phyloP scores from a whole-genome alignment of 2,888 invertebrate genomes.

The Eumerus sabulonum region DNA sequence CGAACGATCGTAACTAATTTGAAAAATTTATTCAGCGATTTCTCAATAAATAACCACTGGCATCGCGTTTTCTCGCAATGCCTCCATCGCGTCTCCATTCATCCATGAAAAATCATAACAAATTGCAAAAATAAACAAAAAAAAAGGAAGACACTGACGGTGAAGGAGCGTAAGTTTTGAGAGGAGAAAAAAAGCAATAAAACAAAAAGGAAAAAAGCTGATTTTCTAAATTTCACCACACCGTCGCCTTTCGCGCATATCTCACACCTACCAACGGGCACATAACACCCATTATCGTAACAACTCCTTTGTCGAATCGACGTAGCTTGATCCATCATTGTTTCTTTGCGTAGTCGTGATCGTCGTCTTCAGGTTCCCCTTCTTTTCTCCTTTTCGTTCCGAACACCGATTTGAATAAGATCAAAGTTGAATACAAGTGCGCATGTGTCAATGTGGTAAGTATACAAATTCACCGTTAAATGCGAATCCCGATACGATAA shows the following conservation, averaged over 20 bases:
- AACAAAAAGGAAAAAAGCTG: slow-evolving; percentile 15
- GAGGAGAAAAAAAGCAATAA: not conserved
- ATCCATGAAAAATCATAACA: not conserved
- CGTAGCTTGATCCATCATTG: slow-evolving; percentile 45
- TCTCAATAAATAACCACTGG: not conserved
- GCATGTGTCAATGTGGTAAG: slow-evolving; percentile 35
- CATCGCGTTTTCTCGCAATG: not conserved
- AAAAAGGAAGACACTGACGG: not conserved
- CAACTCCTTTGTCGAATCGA: slow-evolving; percentile 50
- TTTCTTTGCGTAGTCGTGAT: too few relatives aligned
- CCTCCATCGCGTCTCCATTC: too few relatives aligned
- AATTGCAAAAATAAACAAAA: not conserved
- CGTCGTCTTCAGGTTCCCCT: too few relatives aligned
- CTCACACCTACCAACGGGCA: not conserved
- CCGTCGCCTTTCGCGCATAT: not conserved
- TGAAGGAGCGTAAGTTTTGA: too few relatives aligned
- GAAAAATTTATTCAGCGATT: not conserved
- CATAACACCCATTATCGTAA: not conserved
- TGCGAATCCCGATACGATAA: slow-evolving; percentile 43
- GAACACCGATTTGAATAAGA: slow-evolving; percentile 37
- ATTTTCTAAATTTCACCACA: slow-evolving; percentile 55
- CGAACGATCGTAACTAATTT: too few relatives aligned
- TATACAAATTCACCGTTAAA: not conserved
- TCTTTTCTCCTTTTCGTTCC: slow-evolving; percentile 43
- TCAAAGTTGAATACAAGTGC: slow-evolving; percentile 51